Evolutionary conservation across 2,888 invertebrate species (phyloP).

Genomic region (Nezara viridula): DNA sequence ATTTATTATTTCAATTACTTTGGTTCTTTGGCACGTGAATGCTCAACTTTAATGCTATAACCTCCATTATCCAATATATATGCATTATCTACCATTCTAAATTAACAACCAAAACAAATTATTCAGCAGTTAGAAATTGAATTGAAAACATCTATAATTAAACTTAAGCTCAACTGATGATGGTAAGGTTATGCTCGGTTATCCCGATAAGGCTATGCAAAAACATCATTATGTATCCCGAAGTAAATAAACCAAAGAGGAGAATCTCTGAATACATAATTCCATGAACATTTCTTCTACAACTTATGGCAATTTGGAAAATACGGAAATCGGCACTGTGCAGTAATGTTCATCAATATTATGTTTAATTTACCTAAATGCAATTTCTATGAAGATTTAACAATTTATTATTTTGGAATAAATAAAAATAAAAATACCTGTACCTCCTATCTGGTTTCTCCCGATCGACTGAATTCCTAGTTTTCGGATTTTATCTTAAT

Average conservation of each 20-base stretch:
- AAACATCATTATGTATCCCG: background rate
- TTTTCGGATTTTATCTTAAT: no score
- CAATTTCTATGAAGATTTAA: no score
- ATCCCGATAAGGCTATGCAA: no score
- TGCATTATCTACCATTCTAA: constrained; percentile 68
- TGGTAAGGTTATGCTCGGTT: background rate
- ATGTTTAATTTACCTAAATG: no score
- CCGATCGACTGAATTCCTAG: no score
- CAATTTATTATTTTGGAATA: no score
- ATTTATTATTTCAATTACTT: constrained; percentile 71
- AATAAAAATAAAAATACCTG: no score
- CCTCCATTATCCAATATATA: constrained; percentile 92
- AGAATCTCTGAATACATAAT: background rate
- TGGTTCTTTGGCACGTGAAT: constrained; percentile 77
- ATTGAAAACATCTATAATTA: background rate
- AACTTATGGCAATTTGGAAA: no score
- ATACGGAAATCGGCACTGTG: no score
- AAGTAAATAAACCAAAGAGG: constrained; percentile 25
- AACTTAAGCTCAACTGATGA: background rate
- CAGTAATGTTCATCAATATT: no score
- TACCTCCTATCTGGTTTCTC: no score
- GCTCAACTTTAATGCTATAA: constrained; percentile 88
- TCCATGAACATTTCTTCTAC: background rate
- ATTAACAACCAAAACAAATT: background rate
- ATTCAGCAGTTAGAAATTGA: background rate